Percentiles rank a stretch among this genome's conserved stretches.
Conservation (phyloP, 2,888 invertebrate genomes). For the Oscheius onirici region DNA sequence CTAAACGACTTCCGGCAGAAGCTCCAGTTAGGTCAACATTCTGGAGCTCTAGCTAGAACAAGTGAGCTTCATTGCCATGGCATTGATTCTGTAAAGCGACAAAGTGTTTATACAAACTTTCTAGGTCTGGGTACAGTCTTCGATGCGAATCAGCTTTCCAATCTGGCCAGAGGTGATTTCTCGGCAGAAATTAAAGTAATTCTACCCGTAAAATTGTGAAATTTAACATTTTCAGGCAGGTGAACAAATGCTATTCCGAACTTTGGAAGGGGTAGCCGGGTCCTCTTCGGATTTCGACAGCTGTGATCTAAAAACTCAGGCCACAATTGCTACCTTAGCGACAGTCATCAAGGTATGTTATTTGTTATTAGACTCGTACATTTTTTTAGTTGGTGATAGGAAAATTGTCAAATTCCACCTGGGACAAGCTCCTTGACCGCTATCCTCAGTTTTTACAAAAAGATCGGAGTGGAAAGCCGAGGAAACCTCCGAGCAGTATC, state of each 20-base stretch:
- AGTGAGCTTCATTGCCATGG: conserved; percentile 6
- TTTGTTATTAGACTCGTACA: neutral
- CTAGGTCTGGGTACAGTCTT: conserved; percentile 28
- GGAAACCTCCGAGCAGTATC: conserved; percentile 47
- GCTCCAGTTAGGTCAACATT: conserved; percentile 73
- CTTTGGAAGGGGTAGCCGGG: conserved; percentile 53
- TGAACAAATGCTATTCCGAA: conserved; percentile 64
- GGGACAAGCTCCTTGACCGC: conserved; percentile 78
- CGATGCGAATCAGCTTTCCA: conserved; percentile 44
- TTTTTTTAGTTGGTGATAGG: conserved; percentile 54
- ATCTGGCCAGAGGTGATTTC: conserved; percentile 47
- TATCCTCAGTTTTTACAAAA: conserved; percentile 86
- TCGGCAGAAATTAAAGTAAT: conserved; percentile 42
- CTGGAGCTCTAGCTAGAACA: conserved; percentile 6
- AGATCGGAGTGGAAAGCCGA: conserved; percentile 78
- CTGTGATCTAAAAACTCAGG: conserved; percentile 78
- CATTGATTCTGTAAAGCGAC: neutral
- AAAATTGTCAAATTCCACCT: conserved; percentile 60
- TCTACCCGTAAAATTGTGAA: neutral
- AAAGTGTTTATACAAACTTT: neutral
- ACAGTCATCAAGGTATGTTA: conserved; percentile 84
- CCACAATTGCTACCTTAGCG: conserved; percentile 82
- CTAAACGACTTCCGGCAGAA: conserved; percentile 88
- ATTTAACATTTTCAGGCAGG: conserved; percentile 48
- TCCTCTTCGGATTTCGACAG: conserved; percentile 77